phyloP scores from a whole-genome alignment of 2,113 vertebrate species.

The Neodon shergylaensis region DNA sequence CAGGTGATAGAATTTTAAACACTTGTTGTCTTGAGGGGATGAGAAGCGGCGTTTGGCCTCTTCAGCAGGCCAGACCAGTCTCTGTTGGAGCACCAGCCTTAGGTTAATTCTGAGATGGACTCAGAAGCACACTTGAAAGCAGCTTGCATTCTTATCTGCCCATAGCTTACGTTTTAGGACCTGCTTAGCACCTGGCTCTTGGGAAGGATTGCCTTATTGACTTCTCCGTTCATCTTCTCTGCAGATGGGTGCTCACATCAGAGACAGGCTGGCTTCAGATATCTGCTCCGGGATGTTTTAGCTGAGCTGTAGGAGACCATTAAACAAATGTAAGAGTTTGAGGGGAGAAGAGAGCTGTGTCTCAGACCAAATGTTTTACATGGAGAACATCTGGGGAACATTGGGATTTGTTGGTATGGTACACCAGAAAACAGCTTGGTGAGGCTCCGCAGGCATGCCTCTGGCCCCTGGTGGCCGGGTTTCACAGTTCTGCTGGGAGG shows the following conservation, averaged over 20 bases:
- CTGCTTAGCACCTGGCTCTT: conserved; percentile 85
- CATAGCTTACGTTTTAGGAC: conserved; percentile 86
- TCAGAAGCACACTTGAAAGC: conserved; percentile 86
- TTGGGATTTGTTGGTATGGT: conserved; percentile 84
- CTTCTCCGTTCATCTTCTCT: conserved; percentile 79
- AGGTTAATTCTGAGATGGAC: conserved; percentile 76
- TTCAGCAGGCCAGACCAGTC: neutral
- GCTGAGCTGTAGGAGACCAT: conserved; percentile 86
- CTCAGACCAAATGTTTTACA: conserved; percentile 88
- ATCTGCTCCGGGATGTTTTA: conserved; percentile 88
- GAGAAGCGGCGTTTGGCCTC: neutral
- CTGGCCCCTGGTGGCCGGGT: conserved; percentile 85
- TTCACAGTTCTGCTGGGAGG: conserved; percentile 84
- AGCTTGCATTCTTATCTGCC: conserved; percentile 80
- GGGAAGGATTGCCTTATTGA: conserved; percentile 82
- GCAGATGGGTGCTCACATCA: conserved; percentile 83
- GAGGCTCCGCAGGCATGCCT: conserved; percentile 84
- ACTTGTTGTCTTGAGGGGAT: neutral
- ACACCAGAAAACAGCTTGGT: conserved; percentile 85
- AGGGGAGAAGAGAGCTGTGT: conserved; percentile 82
- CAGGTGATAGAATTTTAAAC: neutral
- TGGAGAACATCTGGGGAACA: conserved; percentile 88
- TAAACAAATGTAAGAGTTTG: conserved; percentile 88
- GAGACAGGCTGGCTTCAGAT: conserved; percentile 85
- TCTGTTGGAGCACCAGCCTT: conserved; percentile 73